These are phyloP conservation scores for Tholera decimalis DNA, from an alignment of 2,888 invertebrate genomes.

Conservation along the genomic window DNA sequence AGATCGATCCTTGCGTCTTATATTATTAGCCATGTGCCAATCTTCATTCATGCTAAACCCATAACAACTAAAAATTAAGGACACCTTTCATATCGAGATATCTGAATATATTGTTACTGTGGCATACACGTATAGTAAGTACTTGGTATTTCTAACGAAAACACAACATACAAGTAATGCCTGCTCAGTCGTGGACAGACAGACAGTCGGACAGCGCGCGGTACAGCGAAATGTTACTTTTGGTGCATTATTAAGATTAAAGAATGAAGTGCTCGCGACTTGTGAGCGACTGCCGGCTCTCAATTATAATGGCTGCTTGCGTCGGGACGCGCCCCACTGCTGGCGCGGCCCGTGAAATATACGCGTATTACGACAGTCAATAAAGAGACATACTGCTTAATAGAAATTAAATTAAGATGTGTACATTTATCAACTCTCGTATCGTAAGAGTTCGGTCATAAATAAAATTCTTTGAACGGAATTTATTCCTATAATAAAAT, in stretches of 20 bases:
- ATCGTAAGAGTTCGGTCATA: no score
- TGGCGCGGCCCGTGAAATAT: no score
- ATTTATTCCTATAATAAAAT: no score
- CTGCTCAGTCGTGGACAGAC: not conserved
- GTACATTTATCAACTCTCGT: no score
- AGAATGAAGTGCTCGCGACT: constrained; percentile 45
- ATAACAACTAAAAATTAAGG: no score
- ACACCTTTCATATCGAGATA: not conserved
- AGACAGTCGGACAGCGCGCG: not conserved
- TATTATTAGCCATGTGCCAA: no score
- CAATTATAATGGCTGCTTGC: constrained; percentile 37
- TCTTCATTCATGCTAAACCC: no score
- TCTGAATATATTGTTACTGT: not conserved
- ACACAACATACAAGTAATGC: not conserved
- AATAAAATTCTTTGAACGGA: no score
- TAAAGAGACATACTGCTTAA: no score
- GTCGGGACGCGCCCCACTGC: constrained; percentile 11
- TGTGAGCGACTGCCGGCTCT: constrained; percentile 27
- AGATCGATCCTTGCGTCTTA: no score
- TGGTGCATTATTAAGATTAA: constrained; percentile 64
- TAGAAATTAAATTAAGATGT: no score
- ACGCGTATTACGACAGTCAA: no score
- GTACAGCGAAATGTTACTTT: constrained; percentile 10
- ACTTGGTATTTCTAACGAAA: not conserved
- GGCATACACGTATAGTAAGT: not conserved